These are phyloP conservation scores for Drosophila mettleri DNA, from an alignment of 2,888 invertebrate species.

Conservation along the genomic window DNA sequence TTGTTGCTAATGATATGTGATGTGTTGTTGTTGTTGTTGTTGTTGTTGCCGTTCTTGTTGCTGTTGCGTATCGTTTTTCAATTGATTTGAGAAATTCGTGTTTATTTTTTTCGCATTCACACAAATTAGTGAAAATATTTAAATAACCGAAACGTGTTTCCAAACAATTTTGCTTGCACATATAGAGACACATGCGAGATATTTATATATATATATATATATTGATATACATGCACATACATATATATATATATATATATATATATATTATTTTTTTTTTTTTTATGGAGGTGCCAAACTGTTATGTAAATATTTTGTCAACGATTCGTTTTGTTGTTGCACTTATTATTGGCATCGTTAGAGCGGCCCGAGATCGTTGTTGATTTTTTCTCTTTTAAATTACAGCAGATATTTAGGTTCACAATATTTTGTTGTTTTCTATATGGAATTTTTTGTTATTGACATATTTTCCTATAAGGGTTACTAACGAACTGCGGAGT, in stretches of 20 bases:
- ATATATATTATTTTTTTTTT: too few relatives aligned
- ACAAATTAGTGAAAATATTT: slow-evolving; percentile 70
- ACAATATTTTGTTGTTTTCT: neutral
- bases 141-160: slow-evolving; percentile 72
- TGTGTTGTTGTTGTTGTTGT: slow-evolving; percentile 18
- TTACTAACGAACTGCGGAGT: neutral
- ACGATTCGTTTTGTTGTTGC: slow-evolving; percentile 22
- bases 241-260: neutral
- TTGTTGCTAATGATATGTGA: slow-evolving; percentile 50
- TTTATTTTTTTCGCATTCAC: slow-evolving; percentile 39
- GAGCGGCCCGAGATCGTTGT: slow-evolving; percentile 1
- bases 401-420: neutral
- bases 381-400: neutral
- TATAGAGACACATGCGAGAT: neutral
- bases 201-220: neutral
- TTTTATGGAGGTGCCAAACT: slow-evolving; percentile 52
- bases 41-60: slow-evolving; percentile 6
- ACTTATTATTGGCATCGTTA: slow-evolving; percentile 31
- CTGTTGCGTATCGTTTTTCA: slow-evolving; percentile 44
- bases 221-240: neutral
- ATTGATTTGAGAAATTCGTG: slow-evolving; percentile 49
- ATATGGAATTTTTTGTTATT: neutral
- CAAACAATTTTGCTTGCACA: slow-evolving; percentile 38
- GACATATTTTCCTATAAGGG: neutral
- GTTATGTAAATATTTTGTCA: slow-evolving; percentile 62